Evolutionary conservation across 2,888 invertebrate genomes (phyloP).

Genomic region (Subacronicta megacephala): DNA sequence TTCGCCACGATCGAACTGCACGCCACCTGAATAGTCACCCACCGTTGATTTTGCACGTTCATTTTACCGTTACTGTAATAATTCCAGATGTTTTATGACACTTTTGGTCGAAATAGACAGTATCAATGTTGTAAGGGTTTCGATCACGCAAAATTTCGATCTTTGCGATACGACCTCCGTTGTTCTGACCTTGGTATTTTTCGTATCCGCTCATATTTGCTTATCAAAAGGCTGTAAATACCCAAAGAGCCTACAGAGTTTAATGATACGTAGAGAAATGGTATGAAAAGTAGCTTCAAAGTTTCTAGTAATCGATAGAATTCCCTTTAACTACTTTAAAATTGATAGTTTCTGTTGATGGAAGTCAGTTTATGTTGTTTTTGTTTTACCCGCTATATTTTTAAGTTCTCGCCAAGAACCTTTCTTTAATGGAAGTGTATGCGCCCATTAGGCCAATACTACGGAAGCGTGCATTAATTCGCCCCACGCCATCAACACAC

Average conservation of each 20-base stretch:
- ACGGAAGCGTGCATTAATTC: constrained; percentile 56
- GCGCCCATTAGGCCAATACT: constrained; percentile 48
- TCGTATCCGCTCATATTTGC: constrained; percentile 55
- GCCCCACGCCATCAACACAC: constrained; percentile 47
- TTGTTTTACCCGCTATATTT: constrained; percentile 29
- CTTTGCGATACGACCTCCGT: constrained; percentile 59
- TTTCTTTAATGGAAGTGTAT: constrained; percentile 45
- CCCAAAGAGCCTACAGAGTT: constrained; percentile 6
- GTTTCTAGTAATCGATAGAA: constrained; percentile 8
- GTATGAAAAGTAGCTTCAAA: constrained; percentile 9
- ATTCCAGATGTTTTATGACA: constrained; percentile 77
- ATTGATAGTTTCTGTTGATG: constrained; percentile 29
- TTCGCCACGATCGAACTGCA: constrained; percentile 87
- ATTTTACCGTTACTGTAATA: constrained; percentile 70
- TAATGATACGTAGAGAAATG: constrained; percentile 11
- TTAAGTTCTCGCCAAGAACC: constrained; percentile 27
- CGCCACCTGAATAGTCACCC: constrained; percentile 79
- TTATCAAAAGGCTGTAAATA: constrained; percentile 40
- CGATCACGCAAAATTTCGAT: constrained; percentile 78
- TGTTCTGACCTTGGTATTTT: constrained; percentile 66
- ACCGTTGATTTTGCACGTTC: constrained; percentile 86
- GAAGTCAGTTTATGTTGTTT: constrained; percentile 23
- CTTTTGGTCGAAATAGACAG: constrained; percentile 72
- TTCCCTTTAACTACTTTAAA: constrained; percentile 19
- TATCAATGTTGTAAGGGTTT: constrained; percentile 63